Percentiles rank a stretch among this genome's conserved stretches.
phyloP scores from a whole-genome alignment of 2,888 invertebrate species.

The Netelia melanura region DNA sequence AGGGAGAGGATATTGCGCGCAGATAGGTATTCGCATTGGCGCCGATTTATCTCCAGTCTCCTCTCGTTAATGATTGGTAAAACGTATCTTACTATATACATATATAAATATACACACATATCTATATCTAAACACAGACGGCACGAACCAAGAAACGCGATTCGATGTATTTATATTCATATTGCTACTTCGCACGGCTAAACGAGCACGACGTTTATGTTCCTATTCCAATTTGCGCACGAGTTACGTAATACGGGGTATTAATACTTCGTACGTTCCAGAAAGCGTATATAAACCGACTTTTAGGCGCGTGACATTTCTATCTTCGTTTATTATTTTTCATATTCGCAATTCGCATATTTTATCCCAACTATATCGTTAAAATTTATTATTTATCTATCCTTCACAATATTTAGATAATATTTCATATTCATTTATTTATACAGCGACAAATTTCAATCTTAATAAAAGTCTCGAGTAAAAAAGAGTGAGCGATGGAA shows the following conservation, averaged over 20 bases:
- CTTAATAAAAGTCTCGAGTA: background rate
- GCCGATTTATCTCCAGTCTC: constrained; percentile 60
- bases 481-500: background rate
- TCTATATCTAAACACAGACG: background rate
- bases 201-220: constrained; percentile 62
- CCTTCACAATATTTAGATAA: too few species aligned
- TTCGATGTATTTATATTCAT: constrained; percentile 55
- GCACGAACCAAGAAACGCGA: constrained; percentile 42
- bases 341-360: too few species aligned
- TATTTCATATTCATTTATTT: too few species aligned
- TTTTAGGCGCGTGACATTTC: too few species aligned
- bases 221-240: constrained; percentile 44
- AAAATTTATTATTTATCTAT: too few species aligned
- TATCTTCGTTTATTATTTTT: too few species aligned
- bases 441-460: too few species aligned
- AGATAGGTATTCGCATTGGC: constrained; percentile 60
- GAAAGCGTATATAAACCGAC: background rate
- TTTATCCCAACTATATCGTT: too few species aligned
- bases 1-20: constrained; percentile 43
- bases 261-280: background rate
- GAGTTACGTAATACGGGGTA: constrained; percentile 49
- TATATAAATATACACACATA: constrained; percentile 3
- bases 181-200: constrained; percentile 51
- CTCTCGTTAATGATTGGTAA: constrained; percentile 59
- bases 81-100: constrained; percentile 22